A percentile compares a stretch with the other conserved stretches of the same genome.
Evolutionary conservation across 2,888 invertebrate genomes (phyloP).

Genomic region (Pristionchus arcanus): DNA sequence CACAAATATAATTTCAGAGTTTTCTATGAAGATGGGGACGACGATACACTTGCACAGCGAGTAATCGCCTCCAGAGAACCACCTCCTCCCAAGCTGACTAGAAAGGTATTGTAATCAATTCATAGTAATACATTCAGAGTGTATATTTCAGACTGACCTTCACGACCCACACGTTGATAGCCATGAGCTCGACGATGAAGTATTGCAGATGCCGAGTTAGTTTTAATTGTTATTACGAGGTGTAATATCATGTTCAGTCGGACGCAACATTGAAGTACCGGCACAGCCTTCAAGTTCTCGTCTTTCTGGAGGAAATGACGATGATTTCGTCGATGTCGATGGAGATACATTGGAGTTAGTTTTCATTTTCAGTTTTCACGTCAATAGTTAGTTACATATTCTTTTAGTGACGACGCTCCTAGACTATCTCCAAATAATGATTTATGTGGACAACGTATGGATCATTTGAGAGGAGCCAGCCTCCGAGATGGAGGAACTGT

Average conservation of each 20-base stretch:
- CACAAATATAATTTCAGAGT: neutral
- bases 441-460: neutral
- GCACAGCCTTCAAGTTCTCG: constrained; percentile 46
- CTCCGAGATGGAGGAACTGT: constrained; percentile 54
- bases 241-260: neutral
- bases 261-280: constrained; percentile 45
- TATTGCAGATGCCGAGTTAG: constrained; percentile 39
- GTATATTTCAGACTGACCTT: neutral
- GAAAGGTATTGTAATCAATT: constrained; percentile 33
- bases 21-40: constrained; percentile 50
- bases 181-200: constrained; percentile 11
- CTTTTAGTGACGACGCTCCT: constrained; percentile 48
- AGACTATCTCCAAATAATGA: constrained; percentile 15
- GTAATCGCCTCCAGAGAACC: constrained; percentile 4
- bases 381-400: neutral
- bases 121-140: neutral
- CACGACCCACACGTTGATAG: neutral
- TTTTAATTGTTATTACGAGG: neutral
- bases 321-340: constrained; percentile 50
- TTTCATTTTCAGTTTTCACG: neutral
- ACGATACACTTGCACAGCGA: constrained; percentile 46
- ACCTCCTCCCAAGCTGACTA: constrained; percentile 30
- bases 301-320: constrained; percentile 20
- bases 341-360: constrained; percentile 50
- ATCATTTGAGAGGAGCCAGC: constrained; percentile 38